These are phyloP conservation scores for Microdon myrmicae DNA, from an alignment of 2,888 invertebrate species.

Conservation along the genomic window DNA sequence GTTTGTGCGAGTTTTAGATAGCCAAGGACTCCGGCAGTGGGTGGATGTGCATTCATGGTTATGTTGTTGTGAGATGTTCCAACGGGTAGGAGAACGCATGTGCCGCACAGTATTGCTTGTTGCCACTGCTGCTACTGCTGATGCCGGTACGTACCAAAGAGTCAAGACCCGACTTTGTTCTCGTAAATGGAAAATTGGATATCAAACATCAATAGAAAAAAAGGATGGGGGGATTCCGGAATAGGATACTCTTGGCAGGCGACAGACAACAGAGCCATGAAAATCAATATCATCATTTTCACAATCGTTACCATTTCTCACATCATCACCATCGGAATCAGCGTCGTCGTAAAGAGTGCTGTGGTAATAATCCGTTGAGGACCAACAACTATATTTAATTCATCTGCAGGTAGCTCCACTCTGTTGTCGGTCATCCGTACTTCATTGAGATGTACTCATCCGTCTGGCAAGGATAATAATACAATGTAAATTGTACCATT, in stretches of 20 bases:
- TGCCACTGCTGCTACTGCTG: not conserved
- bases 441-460: constrained; percentile 33
- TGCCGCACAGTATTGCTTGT: constrained; percentile 33
- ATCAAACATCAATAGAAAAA: too few species aligned
- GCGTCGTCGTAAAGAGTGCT: not conserved
- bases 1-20: constrained; percentile 15
- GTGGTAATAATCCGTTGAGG: too few species aligned
- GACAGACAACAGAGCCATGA: constrained; percentile 3
- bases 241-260: constrained; percentile 21
- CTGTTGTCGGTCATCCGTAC: constrained; percentile 13
- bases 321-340: constrained; percentile 9
- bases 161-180: not conserved
- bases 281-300: constrained; percentile 15
- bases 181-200: constrained; percentile 25
- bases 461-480: constrained; percentile 26
- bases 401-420: too few species aligned
- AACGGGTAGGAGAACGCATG: constrained; percentile 39
- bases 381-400: too few species aligned
- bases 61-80: constrained; percentile 35
- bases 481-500: constrained; percentile 26
- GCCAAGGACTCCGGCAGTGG: too few species aligned
- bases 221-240: too few species aligned
- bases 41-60: constrained; percentile 14
- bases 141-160: not conserved
- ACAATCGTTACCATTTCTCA: too few species aligned